Evolutionary conservation across 2,113 vertebrate genomes (phyloP).

Genomic region (Embiotoca jacksoni): DNA sequence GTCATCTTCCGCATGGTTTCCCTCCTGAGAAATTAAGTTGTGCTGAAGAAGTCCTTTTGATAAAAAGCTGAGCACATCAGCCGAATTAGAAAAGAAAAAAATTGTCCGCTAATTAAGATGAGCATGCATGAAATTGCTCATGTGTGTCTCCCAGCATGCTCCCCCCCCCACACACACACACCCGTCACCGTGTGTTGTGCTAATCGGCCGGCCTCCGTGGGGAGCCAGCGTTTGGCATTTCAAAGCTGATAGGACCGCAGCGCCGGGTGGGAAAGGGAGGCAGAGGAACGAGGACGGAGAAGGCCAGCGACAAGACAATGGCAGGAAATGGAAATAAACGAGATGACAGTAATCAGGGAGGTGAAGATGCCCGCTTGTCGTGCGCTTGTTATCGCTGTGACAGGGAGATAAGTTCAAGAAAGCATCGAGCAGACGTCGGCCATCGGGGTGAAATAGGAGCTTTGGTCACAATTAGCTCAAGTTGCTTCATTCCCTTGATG

Average conservation of each 20-base stretch:
- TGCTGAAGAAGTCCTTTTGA: background rate
- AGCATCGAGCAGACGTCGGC: background rate
- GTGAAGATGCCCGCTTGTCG: background rate
- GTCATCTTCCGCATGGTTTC: constrained; percentile 3
- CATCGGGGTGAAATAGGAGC: background rate
- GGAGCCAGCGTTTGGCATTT: constrained; percentile 16
- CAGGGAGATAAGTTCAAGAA: background rate
- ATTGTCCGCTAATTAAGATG: constrained; percentile 6
- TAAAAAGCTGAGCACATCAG: constrained; percentile 26
- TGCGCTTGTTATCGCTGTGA: background rate
- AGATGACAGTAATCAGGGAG: background rate
- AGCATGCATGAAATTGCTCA: constrained; percentile 7
- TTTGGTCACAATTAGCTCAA: background rate
- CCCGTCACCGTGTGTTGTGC: background rate
- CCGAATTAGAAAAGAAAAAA: background rate
- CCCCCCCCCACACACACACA: too few relatives aligned
- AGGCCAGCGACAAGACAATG: background rate
- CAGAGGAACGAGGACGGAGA: background rate
- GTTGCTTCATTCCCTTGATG: background rate
- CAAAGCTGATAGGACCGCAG: background rate
- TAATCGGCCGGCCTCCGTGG: constrained; percentile 9
- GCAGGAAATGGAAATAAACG: background rate
- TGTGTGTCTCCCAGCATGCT: background rate
- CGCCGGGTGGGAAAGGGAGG: background rate
- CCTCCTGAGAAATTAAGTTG: background rate